Evolutionary conservation across 2,797 vertebrate genomes (phyloP).

Genomic region (Acrocephalus scirpaceus): DNA sequence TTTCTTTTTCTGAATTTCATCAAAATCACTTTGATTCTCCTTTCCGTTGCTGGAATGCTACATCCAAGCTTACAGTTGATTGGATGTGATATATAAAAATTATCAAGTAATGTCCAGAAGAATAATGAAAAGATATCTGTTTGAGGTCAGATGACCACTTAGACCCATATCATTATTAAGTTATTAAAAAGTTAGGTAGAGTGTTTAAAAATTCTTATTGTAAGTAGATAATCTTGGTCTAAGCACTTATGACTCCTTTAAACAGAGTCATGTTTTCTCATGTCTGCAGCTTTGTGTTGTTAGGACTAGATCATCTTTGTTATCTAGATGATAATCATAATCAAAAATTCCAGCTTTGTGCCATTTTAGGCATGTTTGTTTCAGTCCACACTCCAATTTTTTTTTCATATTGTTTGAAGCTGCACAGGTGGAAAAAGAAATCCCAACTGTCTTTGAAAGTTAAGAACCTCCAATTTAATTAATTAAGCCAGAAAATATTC

Average conservation of each 20-base stretch:
- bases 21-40: neutral
- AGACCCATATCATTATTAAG: neutral
- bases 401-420: neutral
- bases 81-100: neutral
- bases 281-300: neutral
- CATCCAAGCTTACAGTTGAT: neutral
- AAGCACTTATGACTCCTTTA: neutral
- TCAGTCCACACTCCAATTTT: neutral
- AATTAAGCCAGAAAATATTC: neutral
- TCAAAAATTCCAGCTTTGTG: neutral
- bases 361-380: neutral
- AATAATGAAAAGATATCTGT: neutral
- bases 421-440: neutral
- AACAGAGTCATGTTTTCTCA: neutral
- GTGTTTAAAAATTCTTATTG: neutral
- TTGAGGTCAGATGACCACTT: neutral
- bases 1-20: neutral
- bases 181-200: neutral
- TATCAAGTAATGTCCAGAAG: neutral
- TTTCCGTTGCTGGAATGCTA: neutral
- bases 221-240: neutral
- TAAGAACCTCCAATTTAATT: neutral
- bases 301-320: neutral
- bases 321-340: neutral
- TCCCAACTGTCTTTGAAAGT: neutral